These are phyloP conservation scores for Macrophya alboannulata DNA, from an alignment of 2,888 invertebrate genomes.

Conservation along the genomic window DNA sequence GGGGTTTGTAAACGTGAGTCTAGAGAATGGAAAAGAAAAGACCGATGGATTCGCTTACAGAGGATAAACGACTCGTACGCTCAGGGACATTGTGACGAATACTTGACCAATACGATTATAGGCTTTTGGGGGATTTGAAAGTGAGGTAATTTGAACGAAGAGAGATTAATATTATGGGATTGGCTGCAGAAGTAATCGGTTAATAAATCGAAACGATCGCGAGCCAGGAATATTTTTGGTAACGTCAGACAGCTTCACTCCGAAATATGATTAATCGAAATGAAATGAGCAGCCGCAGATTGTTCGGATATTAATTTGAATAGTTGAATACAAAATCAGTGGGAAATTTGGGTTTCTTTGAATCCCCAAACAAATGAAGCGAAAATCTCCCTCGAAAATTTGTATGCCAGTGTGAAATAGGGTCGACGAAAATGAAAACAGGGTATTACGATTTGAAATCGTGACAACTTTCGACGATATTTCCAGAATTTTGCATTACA, in stretches of 20 bases:
- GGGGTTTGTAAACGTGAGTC: not conserved
- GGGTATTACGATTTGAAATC: slow-evolving; percentile 14
- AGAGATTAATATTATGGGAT: not conserved
- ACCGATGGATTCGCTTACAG: slow-evolving; percentile 6
- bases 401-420: not conserved
- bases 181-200: not conserved
- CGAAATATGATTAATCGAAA: slow-evolving; percentile 13
- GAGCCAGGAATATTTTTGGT: not conserved
- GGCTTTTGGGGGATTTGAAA: not conserved
- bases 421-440: not conserved
- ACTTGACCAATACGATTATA: slow-evolving; percentile 24
- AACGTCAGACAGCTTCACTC: not conserved
- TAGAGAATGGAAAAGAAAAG: not conserved
- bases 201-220: not conserved
- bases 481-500: not conserved
- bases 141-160: not conserved
- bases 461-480: not conserved
- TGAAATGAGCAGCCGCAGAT: not conserved
- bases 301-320: slow-evolving; percentile 38
- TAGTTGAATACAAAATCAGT: slow-evolving; percentile 19
- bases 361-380: slow-evolving; percentile 25
- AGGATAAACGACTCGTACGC: not conserved
- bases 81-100: not conserved
- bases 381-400: slow-evolving; percentile 5
- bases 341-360: slow-evolving; percentile 8